A percentile compares a stretch with the other conserved stretches of the same genome.
Evolutionary conservation across 2,888 invertebrate species (phyloP).

Genomic region (Drosophila mimetica): DNA sequence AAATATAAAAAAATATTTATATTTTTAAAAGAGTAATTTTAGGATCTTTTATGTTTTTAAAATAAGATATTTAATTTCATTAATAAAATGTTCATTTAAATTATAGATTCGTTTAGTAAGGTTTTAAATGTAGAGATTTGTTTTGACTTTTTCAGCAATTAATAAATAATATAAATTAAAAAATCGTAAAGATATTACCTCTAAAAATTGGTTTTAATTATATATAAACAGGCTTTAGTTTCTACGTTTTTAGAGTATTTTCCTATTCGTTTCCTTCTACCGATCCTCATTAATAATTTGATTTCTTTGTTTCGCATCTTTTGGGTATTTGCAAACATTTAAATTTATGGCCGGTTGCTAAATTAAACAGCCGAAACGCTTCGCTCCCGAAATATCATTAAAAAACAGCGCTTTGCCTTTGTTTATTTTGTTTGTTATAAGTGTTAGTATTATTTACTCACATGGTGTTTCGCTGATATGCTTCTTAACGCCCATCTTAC

Average conservation of each 20-base stretch:
- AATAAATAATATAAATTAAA: no score
- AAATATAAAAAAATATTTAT: no score
- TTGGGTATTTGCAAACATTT: conserved; percentile 61
- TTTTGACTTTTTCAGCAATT: no score
- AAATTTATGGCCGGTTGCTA: conserved; percentile 57
- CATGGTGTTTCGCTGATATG: conserved; percentile 77
- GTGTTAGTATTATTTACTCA: conserved; percentile 60
- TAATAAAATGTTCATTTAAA: no score
- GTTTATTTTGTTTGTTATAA: conserved; percentile 4
- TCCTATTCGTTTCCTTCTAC: neutral
- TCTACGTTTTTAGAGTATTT: conserved; percentile 21
- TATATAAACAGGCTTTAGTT: no score
- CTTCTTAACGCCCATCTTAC: conserved; percentile 83
- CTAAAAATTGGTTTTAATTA: no score
- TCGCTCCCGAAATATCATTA: neutral
- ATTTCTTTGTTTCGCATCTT: conserved; percentile 34
- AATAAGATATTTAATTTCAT: no score
- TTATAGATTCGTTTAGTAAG: no score
- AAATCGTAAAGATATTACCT: no score
- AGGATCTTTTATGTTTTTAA: no score
- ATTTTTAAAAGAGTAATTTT: no score
- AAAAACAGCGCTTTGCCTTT: conserved; percentile 7
- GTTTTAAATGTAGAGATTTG: no score
- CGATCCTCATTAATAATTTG: conserved; percentile 43
- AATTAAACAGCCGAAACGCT: conserved; percentile 24